phyloP scores from a whole-genome alignment of 2,113 vertebrate genomes.

The Danio rerio region GRCz12tu NC_133184.1:14199501-14200000 shows the following conservation, averaged over 20 bases:
- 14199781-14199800: not conserved
- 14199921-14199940: no score
- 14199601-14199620: not conserved
- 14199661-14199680: slow-evolving; percentile 2
- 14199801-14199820: not conserved
- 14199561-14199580: not conserved
- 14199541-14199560: not conserved
- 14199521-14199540: not conserved
- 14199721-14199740: not conserved
- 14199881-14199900: no score
- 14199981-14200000: no score
- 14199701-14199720: slow-evolving; percentile 29
- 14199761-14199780: not conserved
- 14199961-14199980: no score
- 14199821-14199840: not conserved
- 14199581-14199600: not conserved
- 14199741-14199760: not conserved
- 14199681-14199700: not conserved
- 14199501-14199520: not conserved
- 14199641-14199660: slow-evolving; percentile 2
- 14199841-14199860: no score
- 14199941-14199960: no score
- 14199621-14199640: not conserved
- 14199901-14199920: no score
- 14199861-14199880: no score